Base-by-base conservation (phyloP, 2,797 vertebrate genomes). In the Onychomys torridus region DNA sequence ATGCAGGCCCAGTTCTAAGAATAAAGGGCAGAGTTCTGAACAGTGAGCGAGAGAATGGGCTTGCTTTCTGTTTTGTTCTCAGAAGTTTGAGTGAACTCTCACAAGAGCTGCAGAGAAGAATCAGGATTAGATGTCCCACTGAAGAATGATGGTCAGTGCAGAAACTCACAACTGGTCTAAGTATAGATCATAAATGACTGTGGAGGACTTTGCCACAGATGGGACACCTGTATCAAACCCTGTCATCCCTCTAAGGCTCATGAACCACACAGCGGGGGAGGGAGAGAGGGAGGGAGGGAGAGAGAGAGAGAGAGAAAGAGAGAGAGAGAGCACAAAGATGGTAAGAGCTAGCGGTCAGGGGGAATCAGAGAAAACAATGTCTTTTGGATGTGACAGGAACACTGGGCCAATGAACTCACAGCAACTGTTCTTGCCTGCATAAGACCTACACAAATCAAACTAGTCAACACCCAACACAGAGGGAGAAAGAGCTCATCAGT, bases 1-100 rank as follows among this genome's bases (percentile, higher is more conserved):
- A 40, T 79, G 65, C 97, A 98, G 97, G 77, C 96, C 61, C 77
- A 76, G 73, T 97, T 98, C 97, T 97, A 95, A 98, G 82, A 95
- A 97, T 96, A 97, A 98, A 98, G 96, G 57, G 90, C 98, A 97
- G 93, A 93, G 95, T 90, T 46, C 63, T 96, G 96, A 97, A 96
- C 96, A 93, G 71, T 76, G 73, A 97, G 97, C 59, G 40, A 94
- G 32, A 69, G 63, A 91, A 95, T 49, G 69, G n/a, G 19, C 78
- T 91, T 92, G 27, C 17, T 75, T 89, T 90, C 9, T 43, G 57
- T 97, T 97, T 95, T 97, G 79, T 97, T 25, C 23, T 92, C 92
- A 83, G 97, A 96, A 96, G 52, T 93, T 97, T 61, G 94, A 95
- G 84, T 84, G 97, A 97, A 93, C 77, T 97, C 55, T 96, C 69